Evolutionary conservation across 2,888 invertebrate genomes (phyloP).

Genomic region (Argyresthia goedartella): DNA sequence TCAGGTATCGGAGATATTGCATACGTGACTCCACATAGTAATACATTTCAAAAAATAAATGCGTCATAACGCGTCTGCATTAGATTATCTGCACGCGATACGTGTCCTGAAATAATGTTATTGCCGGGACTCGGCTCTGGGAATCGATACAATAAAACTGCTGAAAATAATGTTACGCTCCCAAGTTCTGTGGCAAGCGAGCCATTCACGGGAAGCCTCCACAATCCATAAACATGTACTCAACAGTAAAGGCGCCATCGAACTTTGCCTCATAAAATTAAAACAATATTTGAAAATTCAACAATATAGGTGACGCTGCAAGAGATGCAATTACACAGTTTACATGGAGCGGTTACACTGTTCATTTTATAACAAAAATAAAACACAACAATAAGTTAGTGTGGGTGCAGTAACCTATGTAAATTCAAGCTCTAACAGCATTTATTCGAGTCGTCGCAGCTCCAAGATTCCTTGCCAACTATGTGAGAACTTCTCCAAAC

Average conservation of each 20-base stretch:
- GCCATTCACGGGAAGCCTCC: no score
- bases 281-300: no score
- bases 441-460: conserved; percentile 42
- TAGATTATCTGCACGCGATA: conserved; percentile 57
- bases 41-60: conserved; percentile 54
- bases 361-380: neutral
- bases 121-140: conserved; percentile 28
- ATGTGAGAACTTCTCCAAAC: conserved; percentile 53
- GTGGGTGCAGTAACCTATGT: conserved; percentile 38
- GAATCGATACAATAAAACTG: conserved; percentile 37
- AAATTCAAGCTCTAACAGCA: conserved; percentile 43
- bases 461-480: conserved; percentile 46
- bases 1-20: conserved; percentile 14
- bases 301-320: no score
- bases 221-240: no score
- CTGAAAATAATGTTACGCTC: conserved; percentile 29
- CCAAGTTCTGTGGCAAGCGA: neutral
- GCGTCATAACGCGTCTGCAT: conserved; percentile 57
- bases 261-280: no score
- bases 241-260: no score
- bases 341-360: no score
- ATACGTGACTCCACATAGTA: conserved; percentile 30
- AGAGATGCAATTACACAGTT: no score
- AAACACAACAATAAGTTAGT: neutral
- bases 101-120: conserved; percentile 65